Percentiles rank a stretch among this genome's conserved stretches.
Conservation (phyloP, 1,140 invertebrate genomes). For the Xylocopa sonorina region DNA sequence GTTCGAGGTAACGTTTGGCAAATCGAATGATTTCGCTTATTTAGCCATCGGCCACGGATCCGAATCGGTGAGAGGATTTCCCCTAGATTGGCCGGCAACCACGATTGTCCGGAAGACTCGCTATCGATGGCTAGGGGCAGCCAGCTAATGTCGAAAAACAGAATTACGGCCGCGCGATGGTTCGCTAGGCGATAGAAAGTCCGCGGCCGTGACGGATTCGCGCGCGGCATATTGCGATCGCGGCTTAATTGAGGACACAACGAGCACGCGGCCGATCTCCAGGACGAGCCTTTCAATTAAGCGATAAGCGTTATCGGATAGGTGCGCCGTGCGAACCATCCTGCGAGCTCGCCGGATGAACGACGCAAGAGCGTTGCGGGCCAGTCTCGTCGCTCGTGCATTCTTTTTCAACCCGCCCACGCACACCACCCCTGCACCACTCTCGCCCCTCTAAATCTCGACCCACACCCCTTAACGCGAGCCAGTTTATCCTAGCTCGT, state of each 20-base stretch:
- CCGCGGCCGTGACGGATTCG: conserved; percentile 46
- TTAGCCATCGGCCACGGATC: background rate
- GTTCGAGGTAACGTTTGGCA: background rate
- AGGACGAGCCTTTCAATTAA: conserved; percentile 71
- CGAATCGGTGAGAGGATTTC: too few relatives aligned
- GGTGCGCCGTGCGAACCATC: conserved; percentile 41
- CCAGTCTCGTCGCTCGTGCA: conserved; percentile 38
- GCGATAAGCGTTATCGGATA: conserved; percentile 72
- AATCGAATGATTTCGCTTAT: background rate
- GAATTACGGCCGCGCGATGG: background rate
- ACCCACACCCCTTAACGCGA: conserved; percentile 9
- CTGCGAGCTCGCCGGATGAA: conserved; percentile 47
- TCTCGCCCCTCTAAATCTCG: conserved; percentile 1
- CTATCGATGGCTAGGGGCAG: too few relatives aligned
- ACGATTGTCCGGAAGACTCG: too few relatives aligned
- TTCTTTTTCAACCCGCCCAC: conserved; percentile 46
- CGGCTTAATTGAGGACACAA: conserved; percentile 62
- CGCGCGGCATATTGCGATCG: conserved; percentile 58
- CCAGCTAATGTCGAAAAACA: background rate
- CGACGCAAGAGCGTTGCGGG: conserved; percentile 30
- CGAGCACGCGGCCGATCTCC: conserved; percentile 37
- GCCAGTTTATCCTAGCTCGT: conserved; percentile 42
- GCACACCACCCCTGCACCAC: background rate
- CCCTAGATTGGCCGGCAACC: too few relatives aligned
- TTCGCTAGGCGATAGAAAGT: background rate